Evolutionary conservation across 2,797 vertebrate genomes (phyloP), one percentile per base, ranked within the genome.

Genomic region (Gymnoscopelus microlampas): DNA sequence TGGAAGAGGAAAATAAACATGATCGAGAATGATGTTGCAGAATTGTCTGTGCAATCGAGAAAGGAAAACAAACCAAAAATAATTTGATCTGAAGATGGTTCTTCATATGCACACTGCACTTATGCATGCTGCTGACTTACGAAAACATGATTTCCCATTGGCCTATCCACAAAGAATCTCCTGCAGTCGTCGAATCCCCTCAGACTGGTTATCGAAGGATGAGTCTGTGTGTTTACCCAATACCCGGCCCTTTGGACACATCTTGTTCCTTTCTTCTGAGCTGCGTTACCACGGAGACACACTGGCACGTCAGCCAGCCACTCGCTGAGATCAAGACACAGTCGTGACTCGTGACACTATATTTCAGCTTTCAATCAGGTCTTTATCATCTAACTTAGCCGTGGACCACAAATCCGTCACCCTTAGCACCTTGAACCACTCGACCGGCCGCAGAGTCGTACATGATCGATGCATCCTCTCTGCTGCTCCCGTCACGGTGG

Each of bases 381-480:
- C 72, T 68, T 60, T 74, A 78, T 83, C 70, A 79, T 74, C 68
- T 60, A 77, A 69, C 75, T 81, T 55, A 78, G 75, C 74, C 39
- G 59, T 58, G 60, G 48, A 75, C 48, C 73, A 32, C 69, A 77
- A 70, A 80, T 82, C 53, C 59, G 71, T 80, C 75, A 71, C 66
- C 59, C 35, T 2, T 56, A 80, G 74, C 78, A 79, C 85, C 70
- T 78, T 12, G 6, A 71, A 70, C 48, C 55, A 49, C 35, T 74
- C 63, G 59, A 11, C 67, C 19, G 44, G 61, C 81, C 78, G 73
- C 44, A 3, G 60, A 81, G 77, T 72, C 51, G 49, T 71, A 79
- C 79, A 70, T 87, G 86, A 93, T 89, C 68, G 81, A 91, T 90
- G 84, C 59, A 44, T 44, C 68, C 76, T 71, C 68, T 60, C 68